Conservation (phyloP, 2,113 vertebrate species). For the Dromaius novaehollandiae region DNA sequence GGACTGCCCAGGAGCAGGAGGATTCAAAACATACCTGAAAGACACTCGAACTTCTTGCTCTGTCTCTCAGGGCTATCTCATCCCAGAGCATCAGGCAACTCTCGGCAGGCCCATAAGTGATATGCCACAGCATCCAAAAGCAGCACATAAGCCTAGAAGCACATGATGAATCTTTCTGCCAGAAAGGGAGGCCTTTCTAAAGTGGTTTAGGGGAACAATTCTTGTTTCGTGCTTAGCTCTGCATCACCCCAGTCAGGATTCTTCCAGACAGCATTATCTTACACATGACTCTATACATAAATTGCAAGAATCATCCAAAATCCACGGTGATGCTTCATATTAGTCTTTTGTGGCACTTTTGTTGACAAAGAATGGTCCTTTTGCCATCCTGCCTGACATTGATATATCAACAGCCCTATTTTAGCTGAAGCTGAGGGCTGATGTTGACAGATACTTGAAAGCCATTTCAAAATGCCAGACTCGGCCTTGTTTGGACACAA, state of each 20-base stretch:
- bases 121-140: not conserved
- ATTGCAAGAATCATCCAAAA: not conserved
- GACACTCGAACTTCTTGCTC: too few relatives aligned
- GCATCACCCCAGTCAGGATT: not conserved
- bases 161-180: not conserved
- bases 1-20: not conserved
- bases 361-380: not conserved
- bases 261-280: not conserved
- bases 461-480: not conserved
- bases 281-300: not conserved
- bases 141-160: not conserved
- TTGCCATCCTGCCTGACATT: not conserved
- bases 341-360: not conserved
- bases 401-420: not conserved
- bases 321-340: not conserved
- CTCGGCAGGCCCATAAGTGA: not conserved
- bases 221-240: too few relatives aligned
- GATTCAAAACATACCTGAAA: not conserved
- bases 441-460: not conserved
- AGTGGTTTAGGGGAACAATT: not conserved
- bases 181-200: not conserved
- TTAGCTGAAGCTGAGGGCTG: not conserved
- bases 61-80: not conserved
- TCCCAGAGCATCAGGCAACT: not conserved
- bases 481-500: not conserved